Conservation (phyloP, 2,888 invertebrate species). For the Ophion slaviceki region DNA sequence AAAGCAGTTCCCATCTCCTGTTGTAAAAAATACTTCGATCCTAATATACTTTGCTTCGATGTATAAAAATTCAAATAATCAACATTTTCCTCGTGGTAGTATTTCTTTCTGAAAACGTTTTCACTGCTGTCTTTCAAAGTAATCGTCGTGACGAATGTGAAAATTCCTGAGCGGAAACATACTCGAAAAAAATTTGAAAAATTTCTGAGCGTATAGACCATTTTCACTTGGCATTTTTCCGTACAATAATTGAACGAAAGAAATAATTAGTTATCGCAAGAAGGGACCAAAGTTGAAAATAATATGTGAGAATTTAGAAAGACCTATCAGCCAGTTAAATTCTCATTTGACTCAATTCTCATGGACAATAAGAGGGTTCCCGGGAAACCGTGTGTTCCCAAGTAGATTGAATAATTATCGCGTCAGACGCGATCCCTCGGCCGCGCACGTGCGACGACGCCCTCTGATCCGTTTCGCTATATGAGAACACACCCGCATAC, state of each 20-base stretch:
- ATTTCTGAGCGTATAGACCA: background rate
- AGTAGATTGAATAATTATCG: constrained; percentile 56
- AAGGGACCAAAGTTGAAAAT: background rate
- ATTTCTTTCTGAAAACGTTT: too few relatives aligned
- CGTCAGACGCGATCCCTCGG: constrained; percentile 40
- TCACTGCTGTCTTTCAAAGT: too few relatives aligned
- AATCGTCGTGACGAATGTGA: too few relatives aligned
- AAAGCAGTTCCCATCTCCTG: too few relatives aligned
- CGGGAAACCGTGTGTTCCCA: constrained; percentile 16
- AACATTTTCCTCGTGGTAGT: too few relatives aligned
- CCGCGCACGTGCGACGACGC: constrained; percentile 56
- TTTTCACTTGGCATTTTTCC: background rate
- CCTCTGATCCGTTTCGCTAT: constrained; percentile 12
- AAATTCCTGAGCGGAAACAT: too few relatives aligned
- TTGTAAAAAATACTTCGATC: too few relatives aligned
- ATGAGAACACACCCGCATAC: background rate
- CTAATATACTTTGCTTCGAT: too few relatives aligned
- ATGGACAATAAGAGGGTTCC: background rate
- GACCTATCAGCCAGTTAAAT: background rate
- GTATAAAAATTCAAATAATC: too few relatives aligned
- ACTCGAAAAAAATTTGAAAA: too few relatives aligned
- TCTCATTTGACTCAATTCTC: constrained; percentile 11
- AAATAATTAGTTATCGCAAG: background rate
- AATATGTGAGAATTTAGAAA: too few relatives aligned
- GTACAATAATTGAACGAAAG: background rate